phyloP scores from a whole-genome alignment of 2,888 invertebrate species.

The Diploptera punctata region DNA sequence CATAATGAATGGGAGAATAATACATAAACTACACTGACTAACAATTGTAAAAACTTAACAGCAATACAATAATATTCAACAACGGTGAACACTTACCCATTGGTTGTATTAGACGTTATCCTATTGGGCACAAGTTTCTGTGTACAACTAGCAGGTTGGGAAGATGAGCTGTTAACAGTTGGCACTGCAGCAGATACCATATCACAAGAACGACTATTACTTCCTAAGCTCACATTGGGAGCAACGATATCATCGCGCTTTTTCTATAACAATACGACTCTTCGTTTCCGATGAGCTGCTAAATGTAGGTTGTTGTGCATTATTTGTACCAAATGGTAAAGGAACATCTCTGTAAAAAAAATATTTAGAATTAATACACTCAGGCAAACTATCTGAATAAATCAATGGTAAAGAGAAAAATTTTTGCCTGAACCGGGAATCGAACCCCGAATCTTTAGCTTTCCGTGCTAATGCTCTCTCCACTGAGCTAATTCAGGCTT shows the following conservation, averaged over 20 bases:
- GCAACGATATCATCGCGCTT: slow-evolving; percentile 70
- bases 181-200: not conserved
- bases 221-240: slow-evolving; percentile 55
- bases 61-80: too few relatives aligned
- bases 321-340: slow-evolving; percentile 36
- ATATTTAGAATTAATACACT: too few relatives aligned
- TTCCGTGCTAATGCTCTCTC: too few relatives aligned
- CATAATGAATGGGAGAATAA: too few relatives aligned
- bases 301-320: slow-evolving; percentile 58
- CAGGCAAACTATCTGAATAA: too few relatives aligned
- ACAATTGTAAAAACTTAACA: too few relatives aligned
- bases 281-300: slow-evolving; percentile 79
- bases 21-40: too few relatives aligned
- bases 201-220: slow-evolving; percentile 12
- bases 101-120: not conserved
- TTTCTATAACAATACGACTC: slow-evolving; percentile 82
- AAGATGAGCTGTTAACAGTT: not conserved
- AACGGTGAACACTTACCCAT: too few relatives aligned
- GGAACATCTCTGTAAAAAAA: slow-evolving; percentile 40
- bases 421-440: too few relatives aligned
- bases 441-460: too few relatives aligned
- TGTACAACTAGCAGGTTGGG: not conserved
- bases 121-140: not conserved
- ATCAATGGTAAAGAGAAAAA: too few relatives aligned
- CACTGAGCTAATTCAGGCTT: too few relatives aligned